Conservation (phyloP, 2,888 invertebrate genomes). For the Crioceris asparagi region DNA sequence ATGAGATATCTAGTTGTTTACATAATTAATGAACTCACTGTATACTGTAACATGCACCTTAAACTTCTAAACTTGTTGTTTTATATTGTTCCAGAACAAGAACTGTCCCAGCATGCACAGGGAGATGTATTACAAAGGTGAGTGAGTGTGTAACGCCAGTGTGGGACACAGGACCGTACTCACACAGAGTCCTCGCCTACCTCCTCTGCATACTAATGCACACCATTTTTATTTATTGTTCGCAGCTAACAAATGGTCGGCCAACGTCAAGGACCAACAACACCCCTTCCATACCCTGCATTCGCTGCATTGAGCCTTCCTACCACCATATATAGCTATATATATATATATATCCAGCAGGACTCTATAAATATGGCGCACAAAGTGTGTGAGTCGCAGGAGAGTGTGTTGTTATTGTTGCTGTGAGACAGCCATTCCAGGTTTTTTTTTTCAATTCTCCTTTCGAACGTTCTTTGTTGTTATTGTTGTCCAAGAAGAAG, state of each 20-base stretch:
- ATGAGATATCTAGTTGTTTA: no score
- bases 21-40: no score
- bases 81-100: constrained; percentile 45
- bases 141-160: constrained; percentile 6
- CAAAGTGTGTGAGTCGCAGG: no score
- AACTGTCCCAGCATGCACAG: constrained; percentile 83
- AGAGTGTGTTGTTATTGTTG: no score
- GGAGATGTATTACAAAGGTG: constrained; percentile 83
- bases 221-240: background rate
- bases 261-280: constrained; percentile 35
- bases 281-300: constrained; percentile 27
- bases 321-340: no score
- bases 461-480: no score
- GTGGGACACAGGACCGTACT: background rate
- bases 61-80: background rate
- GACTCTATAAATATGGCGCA: no score
- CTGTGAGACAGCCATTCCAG: no score
- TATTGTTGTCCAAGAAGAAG: no score
- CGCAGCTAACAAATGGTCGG: constrained; percentile 38
- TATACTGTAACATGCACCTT: no score
- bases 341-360: no score
- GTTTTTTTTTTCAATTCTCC: no score
- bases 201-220: background rate
- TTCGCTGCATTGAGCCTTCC: constrained; percentile 28
- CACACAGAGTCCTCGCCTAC: background rate